phyloP scores from a whole-genome alignment of 1,140 invertebrate species.

The Dinothrombium tinctorium region DNA sequence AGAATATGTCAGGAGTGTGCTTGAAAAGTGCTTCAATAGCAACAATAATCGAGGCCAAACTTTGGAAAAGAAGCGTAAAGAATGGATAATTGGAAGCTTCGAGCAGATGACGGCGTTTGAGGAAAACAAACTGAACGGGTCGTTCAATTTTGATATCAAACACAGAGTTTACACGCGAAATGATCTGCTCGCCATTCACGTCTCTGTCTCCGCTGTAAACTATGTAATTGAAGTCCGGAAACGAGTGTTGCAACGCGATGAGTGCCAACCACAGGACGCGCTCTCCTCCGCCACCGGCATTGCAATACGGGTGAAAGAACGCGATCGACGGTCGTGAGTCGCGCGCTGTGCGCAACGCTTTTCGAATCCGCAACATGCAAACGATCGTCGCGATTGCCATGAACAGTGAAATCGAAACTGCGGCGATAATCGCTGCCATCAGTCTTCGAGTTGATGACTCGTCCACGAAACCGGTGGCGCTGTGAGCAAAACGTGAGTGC shows the following conservation, averaged over 20 bases:
- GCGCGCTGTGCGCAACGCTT: no score
- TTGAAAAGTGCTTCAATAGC: constrained; percentile 64
- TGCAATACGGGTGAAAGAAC: constrained; percentile 94
- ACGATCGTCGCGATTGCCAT: no score
- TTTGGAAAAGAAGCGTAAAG: constrained; percentile 83
- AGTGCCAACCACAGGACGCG: constrained; percentile 89
- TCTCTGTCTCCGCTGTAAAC: constrained; percentile 28
- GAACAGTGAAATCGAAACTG: no score
- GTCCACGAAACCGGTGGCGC: no score
- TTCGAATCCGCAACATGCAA: no score
- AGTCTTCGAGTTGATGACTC: no score
- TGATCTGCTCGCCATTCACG: constrained; percentile 21
- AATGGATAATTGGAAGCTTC: constrained; percentile 39
- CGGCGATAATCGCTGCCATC: no score
- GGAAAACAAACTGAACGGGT: constrained; percentile 17
- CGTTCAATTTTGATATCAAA: constrained; percentile 18
- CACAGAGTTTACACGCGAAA: constrained; percentile 21
- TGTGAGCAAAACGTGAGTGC: no score
- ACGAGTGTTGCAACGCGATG: constrained; percentile 46
- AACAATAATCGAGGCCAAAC: constrained; percentile 62
- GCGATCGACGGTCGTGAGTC: no score
- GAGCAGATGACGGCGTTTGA: constrained; percentile 12
- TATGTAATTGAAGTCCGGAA: constrained; percentile 20
- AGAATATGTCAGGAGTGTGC: constrained; percentile 48
- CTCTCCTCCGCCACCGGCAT: constrained; percentile 92